A percentile compares a stretch with the other conserved stretches of the same genome.
Evolutionary conservation across 1,140 invertebrate species (phyloP).

Genomic region (Brachionus rotundiformis): DNA sequence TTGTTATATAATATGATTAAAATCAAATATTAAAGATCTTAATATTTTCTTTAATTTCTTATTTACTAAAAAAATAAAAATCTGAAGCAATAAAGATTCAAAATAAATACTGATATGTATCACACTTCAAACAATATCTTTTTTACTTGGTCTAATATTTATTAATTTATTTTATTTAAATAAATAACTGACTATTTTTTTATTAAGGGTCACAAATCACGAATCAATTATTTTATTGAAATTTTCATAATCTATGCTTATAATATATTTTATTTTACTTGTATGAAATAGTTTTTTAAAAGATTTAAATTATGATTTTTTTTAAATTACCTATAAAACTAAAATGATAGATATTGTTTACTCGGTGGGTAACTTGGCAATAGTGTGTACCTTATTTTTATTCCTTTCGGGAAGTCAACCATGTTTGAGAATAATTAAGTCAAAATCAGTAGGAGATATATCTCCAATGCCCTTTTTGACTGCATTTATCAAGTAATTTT

Average conservation of each 20-base stretch:
- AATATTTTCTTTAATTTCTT: too few relatives aligned
- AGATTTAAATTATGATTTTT: conserved; percentile 2
- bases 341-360: conserved; percentile 38
- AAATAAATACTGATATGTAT: too few relatives aligned
- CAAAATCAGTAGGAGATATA: conserved; percentile 37
- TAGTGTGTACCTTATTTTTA: conserved; percentile 42
- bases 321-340: background rate
- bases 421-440: conserved; percentile 34
- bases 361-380: conserved; percentile 37
- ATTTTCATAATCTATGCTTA: conserved; percentile 42
- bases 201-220: background rate
- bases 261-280: background rate
- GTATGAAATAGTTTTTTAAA: conserved; percentile 1
- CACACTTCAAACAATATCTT: too few relatives aligned
- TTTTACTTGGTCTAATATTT: background rate
- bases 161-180: background rate
- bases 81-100: too few relatives aligned
- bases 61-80: background rate
- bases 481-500: conserved; percentile 46
- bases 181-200: background rate
- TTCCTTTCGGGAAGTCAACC: conserved; percentile 44
- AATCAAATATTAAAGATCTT: background rate
- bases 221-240: background rate
- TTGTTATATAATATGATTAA: background rate
- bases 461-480: conserved; percentile 44